phyloP scores from a whole-genome alignment of 1,140 invertebrate species.

The Hycleus phaleratus region DNA sequence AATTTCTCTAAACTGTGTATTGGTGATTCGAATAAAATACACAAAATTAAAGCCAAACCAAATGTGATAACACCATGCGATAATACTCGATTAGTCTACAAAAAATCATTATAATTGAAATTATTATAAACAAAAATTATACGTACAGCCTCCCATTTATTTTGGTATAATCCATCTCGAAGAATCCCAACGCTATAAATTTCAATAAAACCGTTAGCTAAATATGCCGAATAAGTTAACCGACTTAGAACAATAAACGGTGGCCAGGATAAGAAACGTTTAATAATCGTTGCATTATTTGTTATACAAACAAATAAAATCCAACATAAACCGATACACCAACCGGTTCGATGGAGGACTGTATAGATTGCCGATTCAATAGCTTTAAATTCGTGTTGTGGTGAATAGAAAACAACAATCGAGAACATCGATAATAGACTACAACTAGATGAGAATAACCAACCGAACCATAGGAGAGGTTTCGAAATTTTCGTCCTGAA shows the following conservation, averaged over 20 bases:
- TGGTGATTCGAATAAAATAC: conserved; percentile 60
- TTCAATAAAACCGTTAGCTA: conserved; percentile 60
- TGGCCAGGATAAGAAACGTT: conserved; percentile 55
- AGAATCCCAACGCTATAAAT: conserved; percentile 51
- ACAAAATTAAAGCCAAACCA: conserved; percentile 52
- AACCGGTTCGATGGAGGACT: conserved; percentile 55
- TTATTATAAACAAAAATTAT: not conserved
- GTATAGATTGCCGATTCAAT: conserved; percentile 58
- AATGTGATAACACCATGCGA: conserved; percentile 54
- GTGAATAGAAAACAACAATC: conserved; percentile 53
- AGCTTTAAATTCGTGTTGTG: conserved; percentile 48
- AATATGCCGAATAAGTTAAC: conserved; percentile 61
- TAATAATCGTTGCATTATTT: conserved; percentile 54
- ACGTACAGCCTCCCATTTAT: conserved; percentile 45
- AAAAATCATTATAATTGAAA: conserved; percentile 26
- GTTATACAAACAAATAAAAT: conserved; percentile 62
- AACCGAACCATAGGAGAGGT: conserved; percentile 47
- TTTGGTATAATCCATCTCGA: conserved; percentile 46
- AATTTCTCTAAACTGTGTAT: conserved; percentile 61
- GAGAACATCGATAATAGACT: conserved; percentile 51
- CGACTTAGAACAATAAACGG: conserved; percentile 56
- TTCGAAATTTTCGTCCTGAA: conserved; percentile 45
- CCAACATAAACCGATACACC: conserved; percentile 61
- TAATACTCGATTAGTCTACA: conserved; percentile 46
- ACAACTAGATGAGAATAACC: conserved; percentile 48